Evolutionary conservation across 2,888 invertebrate species (phyloP), one percentile per base, ranked within the genome.

Genomic region (Ormia ochracea): DNA sequence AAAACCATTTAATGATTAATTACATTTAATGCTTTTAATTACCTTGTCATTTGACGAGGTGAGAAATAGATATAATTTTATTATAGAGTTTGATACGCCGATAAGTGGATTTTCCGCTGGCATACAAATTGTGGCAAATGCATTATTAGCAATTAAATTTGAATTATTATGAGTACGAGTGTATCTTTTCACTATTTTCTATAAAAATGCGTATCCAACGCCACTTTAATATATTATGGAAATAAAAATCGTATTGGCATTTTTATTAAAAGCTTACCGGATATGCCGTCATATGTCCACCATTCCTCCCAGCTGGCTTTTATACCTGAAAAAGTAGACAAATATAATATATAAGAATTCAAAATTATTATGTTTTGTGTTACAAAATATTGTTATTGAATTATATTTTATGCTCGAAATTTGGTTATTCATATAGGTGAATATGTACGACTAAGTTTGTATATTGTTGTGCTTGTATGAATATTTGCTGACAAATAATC

Each of bases 251-350:
- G n/a, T n/a, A n/a, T n/a, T 36, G 4, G n/a, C 4, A 36, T 52
- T 66, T 69, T 61, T 33, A 54, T 23, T 38, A 65, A 45, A 33
- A 74, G 87, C 93, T 94, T 91, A 96, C 96, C 96, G 92, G 96
- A 96, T 90, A 96, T 96, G 84, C 96, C 96, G 91, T 96, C 96
- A 92, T 96, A 96, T 85, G 96, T 96, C 96, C 96, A 96, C 96
- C 96, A 96, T 92, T 96, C 96, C 90, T 96, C 96, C 96, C 96
- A 96, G 90, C 95, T 96, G 80, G 89, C 89, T 84, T 87, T 86
- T 81, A 89, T 87, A 84, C 87, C 88, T 88, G 87, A 31, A 86
- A 87, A 73, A 10, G n/a, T n/a, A n/a, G 65, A 66, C 50, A 65
- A 69, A 61, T 17, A 33, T 41, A 72, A 50, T n/a, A 10, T 45